phyloP scores from a whole-genome alignment of 2,113 vertebrate genomes.

The Elachura formosa region DNA sequence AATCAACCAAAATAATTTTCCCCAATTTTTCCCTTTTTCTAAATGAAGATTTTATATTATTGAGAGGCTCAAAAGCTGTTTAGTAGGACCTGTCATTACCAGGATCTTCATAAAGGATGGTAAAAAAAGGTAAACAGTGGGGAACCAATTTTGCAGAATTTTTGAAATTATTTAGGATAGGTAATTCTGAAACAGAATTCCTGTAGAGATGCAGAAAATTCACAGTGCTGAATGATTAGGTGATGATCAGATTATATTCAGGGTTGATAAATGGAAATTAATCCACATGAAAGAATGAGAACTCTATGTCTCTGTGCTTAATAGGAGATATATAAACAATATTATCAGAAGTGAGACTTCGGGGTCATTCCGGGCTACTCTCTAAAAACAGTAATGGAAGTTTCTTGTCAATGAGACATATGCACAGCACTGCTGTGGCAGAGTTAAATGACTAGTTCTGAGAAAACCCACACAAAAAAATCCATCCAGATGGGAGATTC shows the following conservation, averaged over 20 bases:
- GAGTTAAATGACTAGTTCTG: not conserved
- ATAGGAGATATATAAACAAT: not conserved
- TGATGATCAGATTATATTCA: not conserved
- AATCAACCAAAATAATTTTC: not conserved
- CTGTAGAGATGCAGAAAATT: not conserved
- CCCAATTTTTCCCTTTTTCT: too few species aligned
- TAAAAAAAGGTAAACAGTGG: not conserved
- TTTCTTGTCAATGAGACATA: not conserved
- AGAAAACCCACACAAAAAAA: slow-evolving; percentile 1
- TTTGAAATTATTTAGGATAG: not conserved
- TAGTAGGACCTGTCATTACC: not conserved
- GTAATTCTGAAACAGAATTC: not conserved
- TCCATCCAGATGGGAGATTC: not conserved
- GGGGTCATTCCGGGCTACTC: not conserved
- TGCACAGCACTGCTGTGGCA: not conserved
- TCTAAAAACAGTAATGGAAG: not conserved
- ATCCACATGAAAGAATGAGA: not conserved
- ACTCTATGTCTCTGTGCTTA: not conserved
- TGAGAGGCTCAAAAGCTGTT: not conserved
- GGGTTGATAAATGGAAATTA: not conserved
- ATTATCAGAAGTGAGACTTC: not conserved
- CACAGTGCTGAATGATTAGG: not conserved
- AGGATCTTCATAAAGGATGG: not conserved
- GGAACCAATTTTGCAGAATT: not conserved
- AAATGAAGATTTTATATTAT: not conserved